phyloP scores from a whole-genome alignment of 1,140 invertebrate species.

The Penaeus indicus region DNA sequence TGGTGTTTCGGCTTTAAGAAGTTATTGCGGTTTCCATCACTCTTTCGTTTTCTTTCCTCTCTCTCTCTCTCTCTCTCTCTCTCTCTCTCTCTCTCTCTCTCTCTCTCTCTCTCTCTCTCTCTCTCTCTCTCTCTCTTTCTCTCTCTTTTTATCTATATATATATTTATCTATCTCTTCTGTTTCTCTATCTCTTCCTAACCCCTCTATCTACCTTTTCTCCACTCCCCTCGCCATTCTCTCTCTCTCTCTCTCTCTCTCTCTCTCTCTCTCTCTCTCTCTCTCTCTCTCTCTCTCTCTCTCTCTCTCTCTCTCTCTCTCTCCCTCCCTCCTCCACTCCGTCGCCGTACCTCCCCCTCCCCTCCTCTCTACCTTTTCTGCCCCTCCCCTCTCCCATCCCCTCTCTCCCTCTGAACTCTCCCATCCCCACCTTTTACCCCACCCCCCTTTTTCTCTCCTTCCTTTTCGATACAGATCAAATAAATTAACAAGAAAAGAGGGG shows the following conservation, averaged over 20 bases:
- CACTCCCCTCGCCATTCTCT: not conserved
- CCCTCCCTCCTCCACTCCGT: constrained; percentile 8
- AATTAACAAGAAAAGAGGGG: too few relatives aligned
- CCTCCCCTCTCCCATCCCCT: not conserved
- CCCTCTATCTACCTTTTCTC: not conserved
- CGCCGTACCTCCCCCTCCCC: not conserved
- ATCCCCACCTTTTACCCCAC: not conserved
- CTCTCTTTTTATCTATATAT: not conserved
- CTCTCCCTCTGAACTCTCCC: not conserved
- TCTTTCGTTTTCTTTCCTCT: too few relatives aligned
- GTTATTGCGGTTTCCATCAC: too few relatives aligned
- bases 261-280: not conserved
- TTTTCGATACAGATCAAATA: not conserved
- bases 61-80: too few relatives aligned
- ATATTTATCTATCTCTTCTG: too few relatives aligned
- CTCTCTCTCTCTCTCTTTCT: not conserved
- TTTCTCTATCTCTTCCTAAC: too few relatives aligned
- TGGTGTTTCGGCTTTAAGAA: too few relatives aligned
- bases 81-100: too few relatives aligned
- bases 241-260: constrained; percentile 25
- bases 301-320: not conserved
- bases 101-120: not conserved
- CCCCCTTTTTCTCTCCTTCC: not conserved
- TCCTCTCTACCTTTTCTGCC: not conserved
- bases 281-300: not conserved